Base-by-base conservation (phyloP, 2,113 vertebrate genomes). In the Pteruthius melanotis region DNA sequence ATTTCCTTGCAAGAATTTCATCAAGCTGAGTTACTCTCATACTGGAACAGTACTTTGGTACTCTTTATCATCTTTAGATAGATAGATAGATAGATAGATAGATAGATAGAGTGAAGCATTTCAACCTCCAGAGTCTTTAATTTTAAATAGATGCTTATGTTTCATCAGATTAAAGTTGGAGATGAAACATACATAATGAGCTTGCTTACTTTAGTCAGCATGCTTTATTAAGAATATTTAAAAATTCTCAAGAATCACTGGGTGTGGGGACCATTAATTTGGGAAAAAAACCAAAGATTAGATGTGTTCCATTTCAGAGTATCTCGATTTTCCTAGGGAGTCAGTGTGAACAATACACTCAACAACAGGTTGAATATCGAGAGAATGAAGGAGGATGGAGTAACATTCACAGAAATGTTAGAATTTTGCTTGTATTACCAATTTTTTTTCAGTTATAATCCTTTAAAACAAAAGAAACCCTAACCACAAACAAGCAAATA, bases 281-380 rank as follows among this genome's bases (percentile, higher is more conserved):
- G 3, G 15, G 9, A 2, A 10, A 15, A 81, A 33, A 80, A 8
- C 4, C 31, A 71, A 18, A 3, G 4, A 15, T 72, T 69, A 26
- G 2, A 28, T 39, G 3, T 37, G 8, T 23, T 83, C 7, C 2
- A 24, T 39, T 65, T 66, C 23, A 52, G 40, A 70, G 8, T 35
- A 70, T 52, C 39, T 71, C 37, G 6, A 10, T 54, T 75, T 91
- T 81, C 14, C 24, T 80, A 18, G 33, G 49, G 31, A 89, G 11
- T 5, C 3, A 31, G n/a, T 53, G 8, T 13, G n/a, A 53, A 57
- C 4, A 53, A 44, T 13, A 21, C 9, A 26, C 57, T 76, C 21
- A 90, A 37, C 7, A 71, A 60, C 9, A 53, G 11, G 15, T 11
- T 75, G 10, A 26, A 22, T 28, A 76, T 4, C 0, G 0, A n/a